A percentile compares a stretch with the other conserved stretches of the same genome.
phyloP scores from a whole-genome alignment of 1,140 invertebrate species.

The Tenebrio molitor region DNA sequence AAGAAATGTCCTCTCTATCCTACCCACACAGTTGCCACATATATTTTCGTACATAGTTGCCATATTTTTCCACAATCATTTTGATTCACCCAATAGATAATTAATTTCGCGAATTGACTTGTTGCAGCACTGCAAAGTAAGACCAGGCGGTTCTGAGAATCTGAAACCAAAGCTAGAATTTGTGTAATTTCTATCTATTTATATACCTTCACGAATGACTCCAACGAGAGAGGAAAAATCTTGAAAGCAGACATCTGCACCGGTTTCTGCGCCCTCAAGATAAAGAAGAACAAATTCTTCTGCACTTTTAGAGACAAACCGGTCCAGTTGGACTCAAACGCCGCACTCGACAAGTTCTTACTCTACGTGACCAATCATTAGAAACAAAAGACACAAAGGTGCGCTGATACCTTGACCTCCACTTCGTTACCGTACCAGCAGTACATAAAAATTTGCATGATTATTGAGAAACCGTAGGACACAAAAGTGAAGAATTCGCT shows the following conservation, averaged over 20 bases:
- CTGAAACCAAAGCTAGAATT: too few species aligned
- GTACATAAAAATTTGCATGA: neutral
- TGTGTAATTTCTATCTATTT: too few species aligned
- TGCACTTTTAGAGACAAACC: neutral
- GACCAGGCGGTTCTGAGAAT: too few species aligned
- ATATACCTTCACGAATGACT: neutral
- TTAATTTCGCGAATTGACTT: too few species aligned
- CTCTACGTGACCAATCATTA: too few species aligned
- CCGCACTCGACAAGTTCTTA: neutral
- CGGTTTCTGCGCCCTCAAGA: neutral
- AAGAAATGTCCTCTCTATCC: too few species aligned
- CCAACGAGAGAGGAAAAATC: neutral
- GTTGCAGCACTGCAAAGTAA: too few species aligned
- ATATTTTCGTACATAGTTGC: too few species aligned
- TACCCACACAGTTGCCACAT: too few species aligned
- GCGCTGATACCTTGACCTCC: neutral
- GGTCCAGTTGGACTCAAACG: neutral
- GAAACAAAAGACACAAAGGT: too few species aligned
- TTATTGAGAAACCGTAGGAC: neutral
- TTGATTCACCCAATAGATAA: too few species aligned
- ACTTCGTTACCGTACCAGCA: neutral
- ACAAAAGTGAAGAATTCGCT: neutral
- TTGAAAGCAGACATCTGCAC: neutral
- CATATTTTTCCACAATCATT: too few species aligned
- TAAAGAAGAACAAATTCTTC: neutral